These are phyloP conservation scores for Albula goreensis DNA, from an alignment of 2,113 vertebrate species.

Conservation along the genomic window DNA sequence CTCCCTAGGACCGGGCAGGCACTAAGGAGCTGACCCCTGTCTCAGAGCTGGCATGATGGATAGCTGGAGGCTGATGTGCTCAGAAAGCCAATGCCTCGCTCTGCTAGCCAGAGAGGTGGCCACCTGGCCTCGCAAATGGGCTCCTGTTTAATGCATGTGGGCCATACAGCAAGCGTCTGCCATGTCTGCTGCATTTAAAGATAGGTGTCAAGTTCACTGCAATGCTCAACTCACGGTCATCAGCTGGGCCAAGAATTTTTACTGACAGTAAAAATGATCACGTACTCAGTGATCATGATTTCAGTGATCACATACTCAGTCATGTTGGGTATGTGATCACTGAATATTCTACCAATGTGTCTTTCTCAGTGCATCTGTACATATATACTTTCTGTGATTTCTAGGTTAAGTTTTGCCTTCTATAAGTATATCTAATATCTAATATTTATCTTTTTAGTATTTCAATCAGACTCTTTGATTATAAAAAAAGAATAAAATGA, in stretches of 20 bases:
- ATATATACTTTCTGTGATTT: too few relatives aligned
- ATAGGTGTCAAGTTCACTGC: background rate
- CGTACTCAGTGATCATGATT: too few relatives aligned
- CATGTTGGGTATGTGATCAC: too few relatives aligned
- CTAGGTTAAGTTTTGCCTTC: constrained; percentile 57
- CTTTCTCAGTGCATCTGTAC: too few relatives aligned
- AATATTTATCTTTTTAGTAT: constrained; percentile 66
- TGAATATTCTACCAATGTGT: too few relatives aligned
- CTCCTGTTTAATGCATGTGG: constrained; percentile 17
- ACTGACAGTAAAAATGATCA: too few relatives aligned
- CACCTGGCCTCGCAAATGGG: constrained; percentile 32
- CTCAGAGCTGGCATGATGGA: constrained; percentile 55
- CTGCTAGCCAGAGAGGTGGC: constrained; percentile 42
- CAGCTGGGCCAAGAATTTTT: too few relatives aligned
- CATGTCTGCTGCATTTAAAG: background rate
- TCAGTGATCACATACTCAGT: too few relatives aligned
- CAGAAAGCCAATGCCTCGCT: constrained; percentile 54
- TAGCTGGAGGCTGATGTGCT: constrained; percentile 41
- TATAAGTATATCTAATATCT: constrained; percentile 70
- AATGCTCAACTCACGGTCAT: too few relatives aligned
- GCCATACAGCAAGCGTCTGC: background rate
- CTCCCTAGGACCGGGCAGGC: constrained; percentile 37
- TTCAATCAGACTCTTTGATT: constrained; percentile 67
- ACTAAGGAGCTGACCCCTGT: constrained; percentile 44
- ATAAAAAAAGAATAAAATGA: constrained; percentile 68